Conservation (phyloP, 1,140 invertebrate species). For the Heliconius hewitsoni region DNA sequence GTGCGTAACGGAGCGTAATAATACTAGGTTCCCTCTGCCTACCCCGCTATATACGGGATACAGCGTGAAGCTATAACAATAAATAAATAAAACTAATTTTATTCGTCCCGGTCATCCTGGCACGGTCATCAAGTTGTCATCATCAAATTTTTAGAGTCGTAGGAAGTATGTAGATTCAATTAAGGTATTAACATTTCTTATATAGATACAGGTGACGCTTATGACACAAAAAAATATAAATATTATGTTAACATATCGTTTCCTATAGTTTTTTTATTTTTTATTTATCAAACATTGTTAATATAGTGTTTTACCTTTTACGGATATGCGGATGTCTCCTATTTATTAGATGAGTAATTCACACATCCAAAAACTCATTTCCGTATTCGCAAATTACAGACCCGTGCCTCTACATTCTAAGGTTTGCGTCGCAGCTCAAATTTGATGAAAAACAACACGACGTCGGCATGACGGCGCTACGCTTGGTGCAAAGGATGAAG, state of each 20-base stretch:
- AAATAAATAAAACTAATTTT: no score
- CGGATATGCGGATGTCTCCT: neutral
- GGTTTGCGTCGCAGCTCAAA: slow-evolving; percentile 96
- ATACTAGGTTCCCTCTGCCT: no score
- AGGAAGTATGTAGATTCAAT: no score
- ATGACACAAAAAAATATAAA: neutral
- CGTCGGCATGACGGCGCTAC: slow-evolving; percentile 96
- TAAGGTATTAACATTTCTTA: neutral
- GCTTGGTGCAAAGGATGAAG: slow-evolving; percentile 98
- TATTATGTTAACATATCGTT: neutral
- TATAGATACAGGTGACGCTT: neutral
- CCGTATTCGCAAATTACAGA: slow-evolving; percentile 83
- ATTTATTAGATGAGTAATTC: neutral
- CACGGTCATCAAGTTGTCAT: no score
- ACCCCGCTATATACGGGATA: no score
- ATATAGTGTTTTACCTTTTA: slow-evolving; percentile 1
- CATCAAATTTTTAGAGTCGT: no score
- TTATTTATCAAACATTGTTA: neutral
- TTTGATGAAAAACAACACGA: slow-evolving; percentile 96
- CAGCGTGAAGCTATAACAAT: no score
- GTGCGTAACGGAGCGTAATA: no score
- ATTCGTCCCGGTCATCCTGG: no score
- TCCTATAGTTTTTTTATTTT: neutral
- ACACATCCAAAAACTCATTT: neutral
- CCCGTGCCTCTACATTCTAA: slow-evolving; percentile 96